These are phyloP conservation scores for Elmis aenea DNA, from an alignment of 2,888 invertebrate genomes.

Conservation along the genomic window DNA sequence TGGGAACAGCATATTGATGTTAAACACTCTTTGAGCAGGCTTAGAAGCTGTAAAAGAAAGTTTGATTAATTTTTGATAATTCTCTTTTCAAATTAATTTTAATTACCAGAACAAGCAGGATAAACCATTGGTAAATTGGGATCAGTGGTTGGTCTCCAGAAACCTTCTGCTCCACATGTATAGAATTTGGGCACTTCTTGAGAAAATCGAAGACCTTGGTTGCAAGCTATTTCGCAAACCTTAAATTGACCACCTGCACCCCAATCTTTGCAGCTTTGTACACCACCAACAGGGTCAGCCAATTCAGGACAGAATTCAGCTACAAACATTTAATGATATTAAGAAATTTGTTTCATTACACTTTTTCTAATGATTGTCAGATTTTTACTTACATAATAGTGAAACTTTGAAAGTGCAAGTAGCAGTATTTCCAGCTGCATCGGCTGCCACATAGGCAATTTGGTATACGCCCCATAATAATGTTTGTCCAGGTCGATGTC, in stretches of 20 bases:
- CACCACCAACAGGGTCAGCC: conserved; percentile 85
- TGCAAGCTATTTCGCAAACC: conserved; percentile 88
- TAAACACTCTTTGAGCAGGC: conserved; percentile 92
- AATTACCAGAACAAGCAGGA: conserved; percentile 84
- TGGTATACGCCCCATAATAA: conserved; percentile 88
- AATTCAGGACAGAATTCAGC: conserved; percentile 90
- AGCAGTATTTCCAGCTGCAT: conserved; percentile 87
- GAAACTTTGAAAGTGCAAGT: conserved; percentile 89
- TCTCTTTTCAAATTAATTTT: neutral
- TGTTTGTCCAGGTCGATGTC: conserved; percentile 82
- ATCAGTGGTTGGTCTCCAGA: conserved; percentile 87
- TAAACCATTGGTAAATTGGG: conserved; percentile 78
- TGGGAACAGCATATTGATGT: conserved; percentile 90
- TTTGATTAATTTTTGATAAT: neutral
- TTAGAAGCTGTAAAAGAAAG: conserved; percentile 60
- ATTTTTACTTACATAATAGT: conserved; percentile 65
- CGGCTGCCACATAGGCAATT: conserved; percentile 89
- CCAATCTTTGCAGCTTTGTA: conserved; percentile 91
- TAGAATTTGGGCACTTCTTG: conserved; percentile 94
- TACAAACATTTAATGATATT: conserved; percentile 45
- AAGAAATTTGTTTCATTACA: no score
- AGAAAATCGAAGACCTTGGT: conserved; percentile 82
- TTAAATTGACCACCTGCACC: conserved; percentile 94
- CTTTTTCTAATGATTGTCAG: conserved; percentile 3
- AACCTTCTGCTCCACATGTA: conserved; percentile 96